A percentile compares a stretch with the other conserved stretches of the same genome.
These are phyloP conservation scores for Anthopleura xanthogrammica DNA, from an alignment of 92 coral and sea anemone genomes.

Conservation along the genomic window DNA sequence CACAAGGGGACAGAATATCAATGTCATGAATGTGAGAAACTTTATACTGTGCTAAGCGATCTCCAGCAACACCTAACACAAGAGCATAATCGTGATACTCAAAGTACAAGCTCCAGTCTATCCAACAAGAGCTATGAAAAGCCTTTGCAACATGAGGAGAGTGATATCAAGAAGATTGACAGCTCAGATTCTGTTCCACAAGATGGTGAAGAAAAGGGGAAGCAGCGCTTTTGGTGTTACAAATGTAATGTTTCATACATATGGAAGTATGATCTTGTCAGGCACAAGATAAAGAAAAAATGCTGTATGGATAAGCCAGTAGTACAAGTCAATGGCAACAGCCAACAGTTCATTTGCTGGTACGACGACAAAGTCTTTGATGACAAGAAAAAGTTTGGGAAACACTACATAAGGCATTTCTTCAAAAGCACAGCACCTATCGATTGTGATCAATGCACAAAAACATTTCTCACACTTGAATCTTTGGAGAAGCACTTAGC, in stretches of 20 bases:
- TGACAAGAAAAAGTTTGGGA: neutral
- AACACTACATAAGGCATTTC: neutral
- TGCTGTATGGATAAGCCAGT: neutral
- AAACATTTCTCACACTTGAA: neutral
- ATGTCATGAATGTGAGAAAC: neutral
- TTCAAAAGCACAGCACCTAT: neutral
- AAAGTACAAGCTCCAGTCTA: neutral
- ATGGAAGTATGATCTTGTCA: neutral
- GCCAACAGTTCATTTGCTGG: neutral
- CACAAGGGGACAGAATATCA: neutral
- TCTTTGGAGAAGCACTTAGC: neutral
- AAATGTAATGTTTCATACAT: neutral
- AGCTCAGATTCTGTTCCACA: neutral
- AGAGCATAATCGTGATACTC: neutral
- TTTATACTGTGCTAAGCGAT: neutral
- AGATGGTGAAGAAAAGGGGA: neutral
- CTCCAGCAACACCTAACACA: neutral
- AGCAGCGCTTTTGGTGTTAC: constrained; percentile 5
- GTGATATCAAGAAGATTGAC: neutral
- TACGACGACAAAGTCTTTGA: neutral
- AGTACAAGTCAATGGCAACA: neutral
- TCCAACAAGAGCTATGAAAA: neutral
- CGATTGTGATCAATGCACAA: neutral
- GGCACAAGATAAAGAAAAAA: constrained; percentile 6
- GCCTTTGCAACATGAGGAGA: neutral